Evolutionary conservation across 2,113 vertebrate genomes (phyloP).

Genomic region (Pagrus major): DNA sequence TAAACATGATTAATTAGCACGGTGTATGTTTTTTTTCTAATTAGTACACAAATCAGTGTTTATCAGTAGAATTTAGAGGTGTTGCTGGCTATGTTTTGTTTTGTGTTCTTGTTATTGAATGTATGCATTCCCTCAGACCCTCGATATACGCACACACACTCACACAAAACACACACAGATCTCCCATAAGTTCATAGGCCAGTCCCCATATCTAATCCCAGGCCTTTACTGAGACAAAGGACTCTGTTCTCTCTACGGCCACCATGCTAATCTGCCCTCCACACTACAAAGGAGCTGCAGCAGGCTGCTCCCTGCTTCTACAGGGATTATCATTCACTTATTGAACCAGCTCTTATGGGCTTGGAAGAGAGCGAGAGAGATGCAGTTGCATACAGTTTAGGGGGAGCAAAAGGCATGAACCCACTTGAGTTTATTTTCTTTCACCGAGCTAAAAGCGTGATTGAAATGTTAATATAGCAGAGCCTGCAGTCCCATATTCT

Average conservation of each 20-base stretch:
- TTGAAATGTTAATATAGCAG: conserved; percentile 80
- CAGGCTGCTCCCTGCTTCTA: conserved; percentile 66
- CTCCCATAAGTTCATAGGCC: conserved; percentile 63
- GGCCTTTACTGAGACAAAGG: conserved; percentile 76
- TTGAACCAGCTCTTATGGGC: conserved; percentile 69
- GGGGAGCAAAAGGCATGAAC: conserved; percentile 71
- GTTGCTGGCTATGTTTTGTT: too few relatives aligned
- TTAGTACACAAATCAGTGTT: background rate
- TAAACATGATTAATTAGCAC: background rate
- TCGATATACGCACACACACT: background rate
- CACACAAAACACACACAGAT: conserved; percentile 33
- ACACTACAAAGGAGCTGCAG: conserved; percentile 75
- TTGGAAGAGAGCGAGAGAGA: conserved; percentile 52
- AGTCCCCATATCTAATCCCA: conserved; percentile 72
- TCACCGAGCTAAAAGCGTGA: conserved; percentile 68
- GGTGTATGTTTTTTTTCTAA: background rate
- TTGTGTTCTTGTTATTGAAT: background rate
- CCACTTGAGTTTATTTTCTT: conserved; percentile 76
- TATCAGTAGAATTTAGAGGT: too few relatives aligned
- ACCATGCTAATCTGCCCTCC: conserved; percentile 78
- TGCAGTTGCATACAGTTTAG: conserved; percentile 71
- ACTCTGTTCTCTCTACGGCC: conserved; percentile 71
- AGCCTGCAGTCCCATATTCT: conserved; percentile 54
- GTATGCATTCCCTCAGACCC: background rate
- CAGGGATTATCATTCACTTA: conserved; percentile 81